Conservation (phyloP, 2,888 invertebrate species). For the Spatulosminthurus flaviceps region DNA sequence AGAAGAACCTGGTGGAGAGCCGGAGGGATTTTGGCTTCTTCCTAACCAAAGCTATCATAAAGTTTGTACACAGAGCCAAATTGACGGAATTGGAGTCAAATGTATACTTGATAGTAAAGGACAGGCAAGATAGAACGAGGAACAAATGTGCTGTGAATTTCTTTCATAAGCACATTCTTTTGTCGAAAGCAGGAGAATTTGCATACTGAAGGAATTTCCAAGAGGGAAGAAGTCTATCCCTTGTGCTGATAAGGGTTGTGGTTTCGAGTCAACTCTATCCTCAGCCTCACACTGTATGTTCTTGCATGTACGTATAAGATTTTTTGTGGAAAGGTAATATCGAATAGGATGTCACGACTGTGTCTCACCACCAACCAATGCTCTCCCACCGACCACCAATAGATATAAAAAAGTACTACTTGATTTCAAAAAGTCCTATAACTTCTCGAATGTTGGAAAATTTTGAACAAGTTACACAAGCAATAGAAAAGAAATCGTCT, state of each 20-base stretch:
- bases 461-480: background rate
- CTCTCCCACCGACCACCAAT: background rate
- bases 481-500: background rate
- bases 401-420: background rate
- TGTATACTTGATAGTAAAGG: background rate
- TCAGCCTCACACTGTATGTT: too few species aligned
- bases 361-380: background rate
- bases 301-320: too few species aligned
- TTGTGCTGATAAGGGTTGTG: background rate
- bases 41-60: too few species aligned
- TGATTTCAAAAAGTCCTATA: constrained; percentile 11
- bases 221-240: background rate
- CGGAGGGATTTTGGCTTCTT: too few species aligned
- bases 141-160: constrained; percentile 9
- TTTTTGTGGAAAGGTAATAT: too few species aligned
- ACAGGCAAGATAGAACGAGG: background rate
- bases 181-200: background rate
- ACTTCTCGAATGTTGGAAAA: background rate
- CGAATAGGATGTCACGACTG: too few species aligned
- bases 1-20: too few species aligned
- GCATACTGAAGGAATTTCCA: background rate
- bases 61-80: background rate
- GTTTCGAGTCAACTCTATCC: background rate
- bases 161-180: background rate
- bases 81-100: constrained; percentile 7